Evolutionary conservation across 2,113 vertebrate species (phyloP), one percentile per base, ranked within the genome.

Genomic region (Ophiodon elongatus): DNA sequence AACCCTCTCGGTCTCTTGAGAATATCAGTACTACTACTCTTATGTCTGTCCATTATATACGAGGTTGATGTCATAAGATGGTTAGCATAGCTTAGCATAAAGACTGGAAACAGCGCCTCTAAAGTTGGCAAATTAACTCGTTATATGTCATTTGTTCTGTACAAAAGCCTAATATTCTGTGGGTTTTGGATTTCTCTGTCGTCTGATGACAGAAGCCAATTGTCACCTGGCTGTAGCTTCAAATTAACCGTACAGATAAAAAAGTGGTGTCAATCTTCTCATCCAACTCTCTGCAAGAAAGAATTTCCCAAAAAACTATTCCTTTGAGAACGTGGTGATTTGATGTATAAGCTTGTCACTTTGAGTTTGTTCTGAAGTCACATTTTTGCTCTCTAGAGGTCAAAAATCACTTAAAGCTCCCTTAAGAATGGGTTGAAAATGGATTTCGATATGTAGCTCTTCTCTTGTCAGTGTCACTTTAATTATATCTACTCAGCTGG

Each of bases 381-480:
- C 8, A 17, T 45, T 76, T 37, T 50, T 79, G 41, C 25, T 57
- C 56, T 54, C 17, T 4, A 6, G 57, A 21, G 66, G 52, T 54
- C 1, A 29, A 29, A 52, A 73, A 67, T 50, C 13, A 19, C 45
- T 47, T 29, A 23, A 21, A 67, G 50, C 33, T 37, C 64, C 45
- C 64, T 75, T 39, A 41, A 66, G 50, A 75, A 75, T 21, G 39
- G 9, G 71, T 25, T 39, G 33, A 27, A 59, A 69, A 76, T 27
- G 37, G 52, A 83, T 57, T 43, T 23, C 27, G 57, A 70, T 76
- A 50, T 64, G 29, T n/a, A 23, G 11, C 63, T 13, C 31, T 50
- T 43, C 47, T 71, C 52, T 43, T 43, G 64, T 64, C 76, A 68
- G 31, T 25, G 78, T 84, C 74, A 29, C 8, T 75, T 66, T 75